A percentile compares a stretch with the other conserved stretches of the same genome.
Evolutionary conservation across 2,113 vertebrate species (phyloP).

Genomic region (Hystrix cristata): DNA sequence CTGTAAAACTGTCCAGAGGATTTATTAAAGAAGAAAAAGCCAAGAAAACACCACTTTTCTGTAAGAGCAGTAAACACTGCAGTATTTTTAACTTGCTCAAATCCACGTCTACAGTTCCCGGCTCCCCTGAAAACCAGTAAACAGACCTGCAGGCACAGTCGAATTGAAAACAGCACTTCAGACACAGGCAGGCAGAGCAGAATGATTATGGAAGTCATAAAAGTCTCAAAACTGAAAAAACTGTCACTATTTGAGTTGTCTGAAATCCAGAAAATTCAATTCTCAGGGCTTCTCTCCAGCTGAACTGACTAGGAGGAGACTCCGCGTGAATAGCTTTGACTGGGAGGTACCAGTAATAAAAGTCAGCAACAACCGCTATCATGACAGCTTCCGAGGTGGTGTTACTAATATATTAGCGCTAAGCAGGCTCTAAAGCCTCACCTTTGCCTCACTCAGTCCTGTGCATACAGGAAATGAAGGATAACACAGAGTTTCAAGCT

Average conservation of each 20-base stretch:
- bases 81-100: background rate
- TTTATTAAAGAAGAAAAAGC: constrained; percentile 30
- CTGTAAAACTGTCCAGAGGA: background rate
- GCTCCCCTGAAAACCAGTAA: background rate
- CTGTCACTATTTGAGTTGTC: background rate
- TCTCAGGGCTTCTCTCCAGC: background rate
- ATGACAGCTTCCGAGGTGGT: background rate
- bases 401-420: background rate
- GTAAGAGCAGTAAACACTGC: background rate
- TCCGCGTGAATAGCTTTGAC: background rate
- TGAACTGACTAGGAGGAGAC: background rate
- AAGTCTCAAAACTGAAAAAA: background rate
- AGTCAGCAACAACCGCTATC: background rate
- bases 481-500: background rate
- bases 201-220: background rate
- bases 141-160: background rate
- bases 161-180: background rate
- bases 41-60: background rate
- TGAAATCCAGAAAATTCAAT: background rate
- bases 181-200: background rate
- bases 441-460: background rate
- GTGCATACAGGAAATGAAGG: too few species aligned
- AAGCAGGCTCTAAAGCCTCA: background rate
- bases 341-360: background rate
- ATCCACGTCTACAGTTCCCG: background rate